phyloP scores from a whole-genome alignment of 2,113 vertebrate genomes.

The Myrmecobius fasciatus region DNA sequence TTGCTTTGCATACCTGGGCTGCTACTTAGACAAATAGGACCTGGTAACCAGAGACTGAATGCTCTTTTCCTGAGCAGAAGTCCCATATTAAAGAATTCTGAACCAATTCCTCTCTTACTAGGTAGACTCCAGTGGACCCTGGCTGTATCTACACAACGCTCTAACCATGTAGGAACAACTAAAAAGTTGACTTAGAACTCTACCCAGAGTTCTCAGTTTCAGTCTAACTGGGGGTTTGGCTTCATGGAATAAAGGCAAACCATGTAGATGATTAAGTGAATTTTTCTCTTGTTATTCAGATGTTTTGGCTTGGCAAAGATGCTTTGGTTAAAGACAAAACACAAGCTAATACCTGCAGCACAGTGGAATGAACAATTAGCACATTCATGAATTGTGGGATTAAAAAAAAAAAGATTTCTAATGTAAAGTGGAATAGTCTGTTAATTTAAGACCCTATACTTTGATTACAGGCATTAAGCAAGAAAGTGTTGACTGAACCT shows the following conservation, averaged over 20 bases:
- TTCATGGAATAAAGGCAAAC: background rate
- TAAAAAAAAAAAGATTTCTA: background rate
- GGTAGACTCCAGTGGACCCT: background rate
- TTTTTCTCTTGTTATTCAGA: constrained; percentile 29
- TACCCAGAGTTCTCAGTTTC: background rate
- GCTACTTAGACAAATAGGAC: constrained; percentile 43
- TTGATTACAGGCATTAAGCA: constrained; percentile 38
- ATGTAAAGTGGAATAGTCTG: background rate
- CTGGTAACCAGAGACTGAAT: constrained; percentile 6
- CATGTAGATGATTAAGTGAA: background rate
- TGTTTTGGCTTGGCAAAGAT: constrained; percentile 40
- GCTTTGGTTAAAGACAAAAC: constrained; percentile 17
- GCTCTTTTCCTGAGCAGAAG: background rate
- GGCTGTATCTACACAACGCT: background rate
- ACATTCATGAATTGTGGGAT: constrained; percentile 2
- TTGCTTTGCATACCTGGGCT: constrained; percentile 32
- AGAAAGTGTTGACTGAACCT: background rate
- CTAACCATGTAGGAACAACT: background rate
- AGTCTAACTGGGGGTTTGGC: background rate
- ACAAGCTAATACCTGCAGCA: constrained; percentile 29
- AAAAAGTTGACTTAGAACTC: background rate
- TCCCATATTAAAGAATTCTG: background rate
- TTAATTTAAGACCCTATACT: constrained; percentile 6
- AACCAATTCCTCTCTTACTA: background rate
- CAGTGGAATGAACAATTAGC: background rate